Evolutionary conservation across 2,888 invertebrate species (phyloP).

Genomic region (Cephus pygmeus): DNA sequence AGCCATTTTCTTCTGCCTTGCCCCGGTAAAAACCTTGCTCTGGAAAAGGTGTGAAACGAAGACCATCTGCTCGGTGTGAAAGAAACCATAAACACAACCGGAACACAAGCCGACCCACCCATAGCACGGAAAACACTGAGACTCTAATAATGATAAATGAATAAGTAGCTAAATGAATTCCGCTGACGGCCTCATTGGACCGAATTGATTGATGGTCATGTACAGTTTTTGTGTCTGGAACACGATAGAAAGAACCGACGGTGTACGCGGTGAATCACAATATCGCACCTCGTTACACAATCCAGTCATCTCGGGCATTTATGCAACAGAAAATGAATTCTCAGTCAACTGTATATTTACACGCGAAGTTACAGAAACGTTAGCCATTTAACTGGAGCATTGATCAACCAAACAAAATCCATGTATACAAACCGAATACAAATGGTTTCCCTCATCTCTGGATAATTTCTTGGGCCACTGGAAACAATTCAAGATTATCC

Average conservation of each 20-base stretch:
- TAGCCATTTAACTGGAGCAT: neutral
- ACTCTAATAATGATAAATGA: slow-evolving; percentile 64
- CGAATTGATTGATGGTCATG: slow-evolving; percentile 55
- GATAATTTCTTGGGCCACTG: neutral
- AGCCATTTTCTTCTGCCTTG: neutral
- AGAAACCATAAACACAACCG: slow-evolving; percentile 27
- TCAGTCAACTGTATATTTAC: neutral
- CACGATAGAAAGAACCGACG: slow-evolving; percentile 11
- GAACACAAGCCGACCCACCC: slow-evolving; percentile 12
- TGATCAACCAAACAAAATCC: neutral
- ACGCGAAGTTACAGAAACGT: neutral
- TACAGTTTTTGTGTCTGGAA: slow-evolving; percentile 28
- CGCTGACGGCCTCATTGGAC: slow-evolving; percentile 57
- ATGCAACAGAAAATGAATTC: neutral
- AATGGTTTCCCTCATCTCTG: neutral
- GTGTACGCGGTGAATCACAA: slow-evolving; percentile 9
- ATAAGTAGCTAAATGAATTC: slow-evolving; percentile 62
- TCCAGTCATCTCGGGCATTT: neutral
- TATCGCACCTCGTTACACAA: slow-evolving; percentile 12
- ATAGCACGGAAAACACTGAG: slow-evolving; percentile 26
- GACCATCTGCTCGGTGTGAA: slow-evolving; percentile 36
- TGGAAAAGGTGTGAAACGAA: slow-evolving; percentile 35
- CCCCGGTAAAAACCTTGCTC: neutral
- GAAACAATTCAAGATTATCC: neutral
- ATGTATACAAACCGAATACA: neutral